Percentiles rank a stretch among this genome's conserved stretches.
Conservation (phyloP, 2,888 invertebrate species). For the Dryadula phaetusa region DNA sequence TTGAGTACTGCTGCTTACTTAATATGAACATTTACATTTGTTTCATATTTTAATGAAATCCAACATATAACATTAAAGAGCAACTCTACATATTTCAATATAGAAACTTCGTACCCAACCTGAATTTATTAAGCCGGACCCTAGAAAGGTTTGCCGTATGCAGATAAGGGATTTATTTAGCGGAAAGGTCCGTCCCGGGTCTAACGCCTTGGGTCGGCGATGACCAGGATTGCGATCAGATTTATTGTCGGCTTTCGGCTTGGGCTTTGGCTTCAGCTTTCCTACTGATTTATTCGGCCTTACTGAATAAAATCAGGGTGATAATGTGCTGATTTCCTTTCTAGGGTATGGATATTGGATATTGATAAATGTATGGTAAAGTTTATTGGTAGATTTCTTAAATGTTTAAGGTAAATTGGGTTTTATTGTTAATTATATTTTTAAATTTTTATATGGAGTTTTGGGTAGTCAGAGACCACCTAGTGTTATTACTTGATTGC, state of each 20-base stretch:
- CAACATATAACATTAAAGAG: conserved; percentile 41
- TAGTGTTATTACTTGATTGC: too few relatives aligned
- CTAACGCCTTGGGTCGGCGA: conserved; percentile 79
- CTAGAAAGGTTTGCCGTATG: conserved; percentile 84
- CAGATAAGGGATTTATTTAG: conserved; percentile 85
- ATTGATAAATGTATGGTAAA: not conserved
- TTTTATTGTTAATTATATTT: not conserved
- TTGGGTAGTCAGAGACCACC: too few relatives aligned
- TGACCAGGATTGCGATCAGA: conserved; percentile 81
- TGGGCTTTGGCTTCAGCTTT: conserved; percentile 59
- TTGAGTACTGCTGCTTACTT: too few relatives aligned
- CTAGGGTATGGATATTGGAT: conserved; percentile 19
- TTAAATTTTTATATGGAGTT: too few relatives aligned
- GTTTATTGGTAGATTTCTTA: not conserved
- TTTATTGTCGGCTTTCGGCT: conserved; percentile 81
- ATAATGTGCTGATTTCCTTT: conserved; percentile 60
- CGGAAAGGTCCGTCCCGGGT: conserved; percentile 83
- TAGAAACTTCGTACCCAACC: conserved; percentile 80
- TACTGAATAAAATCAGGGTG: conserved; percentile 70
- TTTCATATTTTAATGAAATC: too few relatives aligned
- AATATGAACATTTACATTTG: too few relatives aligned
- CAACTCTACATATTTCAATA: conserved; percentile 61
- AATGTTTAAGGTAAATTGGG: too few relatives aligned
- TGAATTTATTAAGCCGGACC: conserved; percentile 85
- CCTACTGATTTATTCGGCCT: conserved; percentile 78